Conservation (phyloP, 2,113 vertebrate genomes). For the Chinchilla lanigera region DNA sequence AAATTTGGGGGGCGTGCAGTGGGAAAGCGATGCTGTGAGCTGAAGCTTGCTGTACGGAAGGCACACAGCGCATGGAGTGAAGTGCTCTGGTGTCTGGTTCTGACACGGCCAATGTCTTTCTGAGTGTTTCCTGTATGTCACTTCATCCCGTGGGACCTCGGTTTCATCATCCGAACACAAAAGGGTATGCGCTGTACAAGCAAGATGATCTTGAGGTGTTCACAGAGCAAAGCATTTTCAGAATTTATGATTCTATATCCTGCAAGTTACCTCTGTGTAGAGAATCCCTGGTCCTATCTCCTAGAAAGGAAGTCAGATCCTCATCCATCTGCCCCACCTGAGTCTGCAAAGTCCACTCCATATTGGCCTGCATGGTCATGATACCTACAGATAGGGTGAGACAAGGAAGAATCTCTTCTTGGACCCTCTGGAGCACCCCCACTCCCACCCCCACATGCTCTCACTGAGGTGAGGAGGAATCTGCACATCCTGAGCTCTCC, state of each 20-base stretch:
- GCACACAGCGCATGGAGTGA: fast-evolving
- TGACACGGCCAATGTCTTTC: background rate
- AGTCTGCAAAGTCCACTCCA: background rate
- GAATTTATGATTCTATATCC: background rate
- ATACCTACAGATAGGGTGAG: background rate
- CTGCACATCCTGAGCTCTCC: background rate
- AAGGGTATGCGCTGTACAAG: background rate
- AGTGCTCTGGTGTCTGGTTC: background rate
- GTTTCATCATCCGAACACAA: background rate
- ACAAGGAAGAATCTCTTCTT: background rate
- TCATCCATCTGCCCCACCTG: background rate
- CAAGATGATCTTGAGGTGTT: background rate
- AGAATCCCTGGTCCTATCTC: background rate
- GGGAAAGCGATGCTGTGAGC: background rate
- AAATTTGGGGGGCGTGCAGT: background rate
- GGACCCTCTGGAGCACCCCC: background rate
- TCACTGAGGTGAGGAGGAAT: background rate
- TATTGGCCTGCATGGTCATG: background rate
- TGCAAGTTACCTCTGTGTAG: background rate
- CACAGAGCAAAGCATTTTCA: background rate
- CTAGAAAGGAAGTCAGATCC: background rate
- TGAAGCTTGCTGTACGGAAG: background rate
- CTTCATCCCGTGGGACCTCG: background rate
- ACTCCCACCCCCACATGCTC: fast-evolving
- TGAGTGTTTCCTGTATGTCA: background rate